Conservation (phyloP, 2,888 invertebrate species). For the Ecdyonurus torrentis region DNA sequence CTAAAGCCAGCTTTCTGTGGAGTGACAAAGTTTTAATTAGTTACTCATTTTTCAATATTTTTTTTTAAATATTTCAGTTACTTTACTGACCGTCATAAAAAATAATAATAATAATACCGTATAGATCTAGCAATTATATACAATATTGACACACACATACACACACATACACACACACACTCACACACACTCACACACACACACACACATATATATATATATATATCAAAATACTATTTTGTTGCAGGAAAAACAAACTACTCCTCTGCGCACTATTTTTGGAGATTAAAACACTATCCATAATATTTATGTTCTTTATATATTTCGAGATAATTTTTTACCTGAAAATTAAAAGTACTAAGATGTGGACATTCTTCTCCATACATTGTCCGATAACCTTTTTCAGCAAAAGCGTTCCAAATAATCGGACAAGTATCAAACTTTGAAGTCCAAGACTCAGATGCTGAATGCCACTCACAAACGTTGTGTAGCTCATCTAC, state of each 20-base stretch:
- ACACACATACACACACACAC: too few species aligned
- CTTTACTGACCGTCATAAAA: neutral
- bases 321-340: too few species aligned
- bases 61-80: neutral
- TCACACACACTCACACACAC: too few species aligned
- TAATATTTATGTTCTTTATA: neutral
- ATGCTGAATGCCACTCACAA: slow-evolving; percentile 27
- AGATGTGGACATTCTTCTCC: neutral
- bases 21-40: too few species aligned
- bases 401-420: neutral
- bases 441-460: neutral
- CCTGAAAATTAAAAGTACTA: slow-evolving; percentile 1
- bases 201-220: too few species aligned
- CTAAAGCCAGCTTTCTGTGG: neutral
- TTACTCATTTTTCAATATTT: neutral
- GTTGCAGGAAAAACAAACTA: too few species aligned
- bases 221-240: too few species aligned
- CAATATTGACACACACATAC: too few species aligned
- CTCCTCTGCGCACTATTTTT: neutral
- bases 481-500: slow-evolving; percentile 41
- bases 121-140: too few species aligned
- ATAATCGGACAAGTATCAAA: neutral
- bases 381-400: neutral
- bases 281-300: neutral
- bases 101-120: neutral